Conservation (phyloP, 2,888 invertebrate species). For the Oscheius sp. region DNA sequence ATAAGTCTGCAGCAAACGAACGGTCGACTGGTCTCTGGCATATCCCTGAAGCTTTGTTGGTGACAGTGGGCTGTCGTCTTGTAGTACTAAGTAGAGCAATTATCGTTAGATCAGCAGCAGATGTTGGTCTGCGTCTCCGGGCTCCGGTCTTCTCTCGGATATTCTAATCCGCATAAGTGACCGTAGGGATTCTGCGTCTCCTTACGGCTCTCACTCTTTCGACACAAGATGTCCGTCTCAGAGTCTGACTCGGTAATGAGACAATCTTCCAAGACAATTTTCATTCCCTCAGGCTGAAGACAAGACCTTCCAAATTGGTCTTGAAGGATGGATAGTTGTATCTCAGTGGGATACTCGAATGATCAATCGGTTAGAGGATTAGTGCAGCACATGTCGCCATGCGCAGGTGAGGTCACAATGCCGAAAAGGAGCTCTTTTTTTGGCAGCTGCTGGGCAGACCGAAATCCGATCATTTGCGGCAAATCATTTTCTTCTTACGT, state of each 20-base stretch:
- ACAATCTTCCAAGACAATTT: conserved; percentile 24
- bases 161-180: conserved; percentile 31
- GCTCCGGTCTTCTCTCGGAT: conserved; percentile 20
- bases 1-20: background rate
- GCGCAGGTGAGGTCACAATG: conserved; percentile 9
- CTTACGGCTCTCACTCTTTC: conserved; percentile 7
- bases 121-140: conserved; percentile 19
- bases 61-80: conserved; percentile 19
- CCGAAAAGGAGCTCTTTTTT: background rate
- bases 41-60: background rate
- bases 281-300: conserved; percentile 13
- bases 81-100: conserved; percentile 20
- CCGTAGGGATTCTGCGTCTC: conserved; percentile 28
- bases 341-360: background rate
- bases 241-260: conserved; percentile 29
- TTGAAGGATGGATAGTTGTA: background rate
- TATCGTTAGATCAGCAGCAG: conserved; percentile 33
- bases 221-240: conserved; percentile 12
- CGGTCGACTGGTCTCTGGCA: background rate
- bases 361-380: background rate
- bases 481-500: conserved; percentile 25
- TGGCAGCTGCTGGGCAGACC: conserved; percentile 11
- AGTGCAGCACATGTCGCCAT: conserved; percentile 1
- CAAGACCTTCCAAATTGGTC: too few species aligned
- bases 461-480: conserved; percentile 26